Evolutionary conservation across 2,888 invertebrate genomes (phyloP), one percentile per base, ranked within the genome.

Genomic region (Rugalucina vietnamica): DNA sequence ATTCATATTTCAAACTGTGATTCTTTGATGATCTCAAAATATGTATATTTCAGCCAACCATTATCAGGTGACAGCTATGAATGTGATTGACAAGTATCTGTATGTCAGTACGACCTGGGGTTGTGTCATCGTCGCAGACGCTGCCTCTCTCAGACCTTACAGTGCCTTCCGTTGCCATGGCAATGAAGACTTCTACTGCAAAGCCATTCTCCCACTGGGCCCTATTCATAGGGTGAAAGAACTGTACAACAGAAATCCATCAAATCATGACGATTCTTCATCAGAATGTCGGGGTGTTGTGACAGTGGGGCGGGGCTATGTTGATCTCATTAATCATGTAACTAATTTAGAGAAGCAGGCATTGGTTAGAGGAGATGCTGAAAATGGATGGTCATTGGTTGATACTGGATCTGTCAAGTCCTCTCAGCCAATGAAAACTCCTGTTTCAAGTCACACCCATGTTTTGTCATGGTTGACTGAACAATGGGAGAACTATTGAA

Each of bases 91-190:
- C 34, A 86, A 88, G 70, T 93, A 94, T 57, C 95, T 99, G 57
- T 98, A 98, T 95, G 97, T 98, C 85, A 99, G 99, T 70, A 99
- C 99, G 0, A 98, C 98, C 10, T 98, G 98, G 97, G 99, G 99
- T 34, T 98, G 98, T 94, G 95, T 99, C 70, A 97, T 99, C 76
- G 97, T 99, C 8, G 98, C 98, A 0, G 98, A 98, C 94, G 96
- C 97, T 27, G 96, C 96, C 81, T 96, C 97, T 0, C 96, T 99
- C 90, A 96, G 97, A 1, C 98, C 99, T 0, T 97, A 98, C 81
- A 98, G 98, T 3, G 97, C 98, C n/a, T 98, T 98, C 95, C 96
- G 98, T 74, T 92, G 92, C 73, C 93, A 94, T 85, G 81, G 86
- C 36, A 85, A 84, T 29, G 88, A 90, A 10, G 93, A 93, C 50